Evolutionary conservation across 1,140 invertebrate species (phyloP), one percentile per base, ranked within the genome.

Genomic region (Tetranychus cinnabarinus): DNA sequence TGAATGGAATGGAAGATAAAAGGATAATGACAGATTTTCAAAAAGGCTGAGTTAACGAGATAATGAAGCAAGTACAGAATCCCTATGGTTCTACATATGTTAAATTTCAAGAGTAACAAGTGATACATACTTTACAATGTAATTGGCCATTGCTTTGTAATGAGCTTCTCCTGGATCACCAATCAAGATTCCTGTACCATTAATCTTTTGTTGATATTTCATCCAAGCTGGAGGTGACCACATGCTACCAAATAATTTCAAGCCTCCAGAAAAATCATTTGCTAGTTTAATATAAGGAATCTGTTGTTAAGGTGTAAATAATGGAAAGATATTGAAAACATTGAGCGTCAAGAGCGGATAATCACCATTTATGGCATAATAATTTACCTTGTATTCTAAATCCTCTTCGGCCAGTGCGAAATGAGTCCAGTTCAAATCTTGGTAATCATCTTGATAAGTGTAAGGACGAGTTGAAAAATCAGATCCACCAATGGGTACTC

Each of bases 151-250:
- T 0, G 78, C 70, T 69, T 85, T 79, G 68, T 85, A 89, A 68
- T 82, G 86, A 57, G 80, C 60, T 15, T 73, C 74, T 39, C 73
- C 73, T 31, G 82, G 85, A 56, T 80, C 60, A 12, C 73, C 74
- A 45, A 73, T 72, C n/a, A 71, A 67, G 57, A 68, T 72, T 3
- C 72, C 69, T 62, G 79, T 79, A n/a, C 69, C 67, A 15, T 77
- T 76, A 58, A 77, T 73, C 58, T 69, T 72, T 34, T 82, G 74
- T 66, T 83, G 86, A 0, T 80, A 83, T 73, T 95, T 96, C 88
- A 95, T 93, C 88, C 88, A 95, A 8, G 75, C 71, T 0, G 91
- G 90, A 0, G 89, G 78, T 56, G 81, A 82, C 89, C 89, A 95
- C 0, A 83, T 77, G 13, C 81, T 77, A 0, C 77, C 79, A 60